Conservation (phyloP, 23 tunicate species). For the Diplosoma virens region DNA sequence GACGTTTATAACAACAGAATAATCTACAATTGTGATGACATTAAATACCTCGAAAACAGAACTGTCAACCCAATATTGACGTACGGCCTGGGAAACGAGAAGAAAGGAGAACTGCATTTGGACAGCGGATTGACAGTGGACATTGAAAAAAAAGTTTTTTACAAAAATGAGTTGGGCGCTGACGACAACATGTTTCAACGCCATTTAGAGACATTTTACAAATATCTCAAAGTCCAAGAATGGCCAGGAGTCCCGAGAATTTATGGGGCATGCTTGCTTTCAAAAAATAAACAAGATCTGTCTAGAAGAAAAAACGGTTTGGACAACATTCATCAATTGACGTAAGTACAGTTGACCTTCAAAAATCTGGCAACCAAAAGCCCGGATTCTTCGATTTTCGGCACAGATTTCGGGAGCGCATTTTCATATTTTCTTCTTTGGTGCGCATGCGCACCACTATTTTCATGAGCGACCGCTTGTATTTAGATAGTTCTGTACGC, state of each 20-base stretch:
- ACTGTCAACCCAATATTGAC: neutral
- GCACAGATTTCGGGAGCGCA: too few relatives aligned
- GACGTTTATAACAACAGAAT: neutral
- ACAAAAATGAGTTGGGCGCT: neutral
- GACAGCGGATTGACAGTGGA: neutral
- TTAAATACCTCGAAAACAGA: neutral
- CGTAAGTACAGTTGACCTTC: too few relatives aligned
- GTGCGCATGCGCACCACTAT: too few relatives aligned
- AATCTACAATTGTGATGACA: neutral
- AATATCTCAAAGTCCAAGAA: constrained; percentile 39
- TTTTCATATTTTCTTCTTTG: too few relatives aligned
- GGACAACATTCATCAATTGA: too few relatives aligned
- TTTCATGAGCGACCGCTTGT: too few relatives aligned
- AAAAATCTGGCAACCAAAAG: too few relatives aligned
- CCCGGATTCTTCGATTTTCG: too few relatives aligned
- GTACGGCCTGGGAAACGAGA: neutral
- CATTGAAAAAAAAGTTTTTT: neutral
- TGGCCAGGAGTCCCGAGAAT: constrained; percentile 70
- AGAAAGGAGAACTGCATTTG: constrained; percentile 4
- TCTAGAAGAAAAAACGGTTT: neutral
- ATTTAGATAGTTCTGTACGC: too few relatives aligned
- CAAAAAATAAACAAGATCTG: constrained; percentile 35
- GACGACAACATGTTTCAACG: constrained; percentile 10
- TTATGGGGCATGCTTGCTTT: constrained; percentile 47
- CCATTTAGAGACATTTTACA: constrained; percentile 12